These are phyloP conservation scores for Drosophila asahinai DNA, from an alignment of 1,140 invertebrate species.

Conservation along the genomic window DNA sequence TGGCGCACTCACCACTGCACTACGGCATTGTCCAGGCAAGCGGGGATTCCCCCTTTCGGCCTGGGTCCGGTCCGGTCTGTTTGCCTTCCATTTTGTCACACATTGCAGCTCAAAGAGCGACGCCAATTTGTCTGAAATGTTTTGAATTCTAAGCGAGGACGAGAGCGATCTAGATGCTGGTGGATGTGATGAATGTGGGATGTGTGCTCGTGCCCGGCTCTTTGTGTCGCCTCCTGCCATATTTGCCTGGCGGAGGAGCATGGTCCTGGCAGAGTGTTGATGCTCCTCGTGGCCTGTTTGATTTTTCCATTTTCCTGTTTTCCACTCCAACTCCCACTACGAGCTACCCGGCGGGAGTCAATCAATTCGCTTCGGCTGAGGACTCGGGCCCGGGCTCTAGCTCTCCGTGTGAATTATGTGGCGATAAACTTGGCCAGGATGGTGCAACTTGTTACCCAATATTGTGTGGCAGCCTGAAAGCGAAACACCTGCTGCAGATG, in stretches of 20 bases:
- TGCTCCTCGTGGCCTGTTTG: constrained; percentile 35
- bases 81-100: constrained; percentile 81
- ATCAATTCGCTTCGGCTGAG: constrained; percentile 62
- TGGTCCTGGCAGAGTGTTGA: constrained; percentile 47
- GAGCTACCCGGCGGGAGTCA: constrained; percentile 49
- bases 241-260: constrained; percentile 49
- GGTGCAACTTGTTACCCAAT: constrained; percentile 77
- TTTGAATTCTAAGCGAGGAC: constrained; percentile 77
- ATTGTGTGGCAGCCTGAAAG: constrained; percentile 76
- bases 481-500: constrained; percentile 81
- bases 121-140: constrained; percentile 83
- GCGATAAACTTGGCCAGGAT: constrained; percentile 75
- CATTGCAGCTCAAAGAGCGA: constrained; percentile 76
- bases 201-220: constrained; percentile 12
- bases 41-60: neutral
- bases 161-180: constrained; percentile 34
- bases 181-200: constrained; percentile 52
- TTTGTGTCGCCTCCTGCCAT: constrained; percentile 59
- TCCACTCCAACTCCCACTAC: constrained; percentile 39
- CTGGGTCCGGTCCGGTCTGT: constrained; percentile 33
- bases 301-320: constrained; percentile 63
- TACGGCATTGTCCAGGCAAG: constrained; percentile 60
- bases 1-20: constrained; percentile 35
- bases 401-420: constrained; percentile 73
- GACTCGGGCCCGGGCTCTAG: neutral